Evolutionary conservation across 2,888 invertebrate genomes (phyloP).

Genomic region (Amphipoea oculea): DNA sequence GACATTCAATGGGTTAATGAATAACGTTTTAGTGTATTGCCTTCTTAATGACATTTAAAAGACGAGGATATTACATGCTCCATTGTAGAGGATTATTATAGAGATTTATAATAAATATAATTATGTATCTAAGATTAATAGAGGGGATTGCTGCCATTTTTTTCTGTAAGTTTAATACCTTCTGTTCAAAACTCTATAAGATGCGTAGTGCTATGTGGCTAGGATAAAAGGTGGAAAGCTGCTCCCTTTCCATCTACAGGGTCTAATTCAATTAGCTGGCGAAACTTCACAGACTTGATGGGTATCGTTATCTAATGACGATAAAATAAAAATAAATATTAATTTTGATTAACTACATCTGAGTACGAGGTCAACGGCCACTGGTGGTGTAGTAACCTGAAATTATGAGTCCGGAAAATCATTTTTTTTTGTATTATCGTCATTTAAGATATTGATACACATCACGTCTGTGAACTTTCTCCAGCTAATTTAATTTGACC

Average conservation of each 20-base stretch:
- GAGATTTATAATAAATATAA: not conserved
- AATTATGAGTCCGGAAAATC: not conserved
- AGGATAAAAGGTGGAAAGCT: not conserved
- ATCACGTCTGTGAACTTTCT: not conserved
- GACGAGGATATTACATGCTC: not conserved
- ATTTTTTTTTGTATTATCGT: not conserved
- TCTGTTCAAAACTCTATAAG: slow-evolving; percentile 8
- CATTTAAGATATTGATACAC: not conserved
- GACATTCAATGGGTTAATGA: not conserved
- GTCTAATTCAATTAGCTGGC: not conserved
- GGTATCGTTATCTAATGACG: too few species aligned
- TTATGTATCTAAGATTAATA: not conserved
- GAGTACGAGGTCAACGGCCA: not conserved
- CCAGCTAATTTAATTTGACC: not conserved
- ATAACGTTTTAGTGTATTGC: not conserved
- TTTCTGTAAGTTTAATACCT: not conserved
- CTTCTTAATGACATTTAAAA: not conserved
- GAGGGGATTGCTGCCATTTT: not conserved
- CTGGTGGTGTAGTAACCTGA: not conserved
- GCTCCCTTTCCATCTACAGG: not conserved
- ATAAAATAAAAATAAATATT: not conserved
- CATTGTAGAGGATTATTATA: not conserved
- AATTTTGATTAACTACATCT: not conserved
- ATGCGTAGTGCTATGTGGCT: slow-evolving; percentile 1
- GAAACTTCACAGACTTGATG: not conserved